Base-by-base conservation (phyloP, 2,113 vertebrate genomes). In the Grus americana region DNA sequence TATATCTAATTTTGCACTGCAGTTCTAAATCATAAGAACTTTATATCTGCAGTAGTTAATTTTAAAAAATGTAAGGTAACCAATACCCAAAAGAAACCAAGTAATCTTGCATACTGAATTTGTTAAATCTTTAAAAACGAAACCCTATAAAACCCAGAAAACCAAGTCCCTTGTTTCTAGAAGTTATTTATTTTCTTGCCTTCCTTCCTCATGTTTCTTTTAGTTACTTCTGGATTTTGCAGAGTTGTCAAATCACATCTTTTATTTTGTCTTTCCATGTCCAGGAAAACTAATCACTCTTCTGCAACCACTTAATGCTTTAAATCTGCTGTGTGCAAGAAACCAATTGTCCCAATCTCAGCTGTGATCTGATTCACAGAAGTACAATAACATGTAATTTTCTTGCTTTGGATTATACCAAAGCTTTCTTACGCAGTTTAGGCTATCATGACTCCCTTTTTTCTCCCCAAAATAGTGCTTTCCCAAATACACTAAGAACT, bases 351-450 rank as follows among this genome's bases (percentile, higher is more conserved):
- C 68, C 46, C 32, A 38, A 52, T 88, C 91, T 96, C 93, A 92
- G 72, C 93, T 95, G 91, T 79, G 83, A 71, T 96, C 55, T 86
- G 68, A 92, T 95, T 93, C 80, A 74, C 52, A 34, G 63, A 80
- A 86, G 63, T 84, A 88, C 42, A 91, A 93, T 73, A 88, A 62
- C 55, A 76, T 38, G 57, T 84, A 50, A 95, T 93, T 95, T 94
- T 93, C 67, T 88, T 92, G 46, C 63, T 95, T 88, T 91, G 72
- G 72, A 59, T 84, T 74, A 50, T 81, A 59, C 80, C 34, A 79
- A 66, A 94, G n/a, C 29, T 78, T 91, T 78, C 68, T 91, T 84
- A 40, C 5, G 61, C n/a, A 63, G 63, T 70, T 91, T 78, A 70
- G 44, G 20, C 50, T 78, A 46, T 82, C 54, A 40, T 38, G 63